These are phyloP conservation scores for Cantharis lateralis DNA, from an alignment of 2,888 invertebrate species.

Conservation along the genomic window DNA sequence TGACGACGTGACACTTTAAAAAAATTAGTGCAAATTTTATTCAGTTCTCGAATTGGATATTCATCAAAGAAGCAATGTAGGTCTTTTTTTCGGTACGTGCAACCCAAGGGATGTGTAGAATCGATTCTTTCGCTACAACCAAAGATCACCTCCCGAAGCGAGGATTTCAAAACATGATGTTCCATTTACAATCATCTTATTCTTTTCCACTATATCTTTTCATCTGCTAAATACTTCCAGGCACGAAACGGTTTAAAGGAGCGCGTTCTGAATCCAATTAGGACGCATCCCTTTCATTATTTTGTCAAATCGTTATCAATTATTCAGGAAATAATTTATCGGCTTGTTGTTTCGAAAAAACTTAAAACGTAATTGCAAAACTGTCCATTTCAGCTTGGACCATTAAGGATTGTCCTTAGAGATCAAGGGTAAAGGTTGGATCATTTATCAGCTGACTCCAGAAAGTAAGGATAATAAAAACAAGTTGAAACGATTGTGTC, in stretches of 20 bases:
- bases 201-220: conserved; percentile 40
- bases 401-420: neutral
- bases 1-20: neutral
- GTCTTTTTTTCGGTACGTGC: conserved; percentile 31
- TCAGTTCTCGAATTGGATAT: conserved; percentile 23
- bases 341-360: neutral
- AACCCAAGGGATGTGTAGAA: conserved; percentile 42
- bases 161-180: conserved; percentile 42
- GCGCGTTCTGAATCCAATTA: conserved; percentile 42
- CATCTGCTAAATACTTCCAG: conserved; percentile 39
- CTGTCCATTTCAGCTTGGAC: neutral
- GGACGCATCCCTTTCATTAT: conserved; percentile 40
- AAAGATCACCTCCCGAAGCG: conserved; percentile 41
- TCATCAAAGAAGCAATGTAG: conserved; percentile 18
- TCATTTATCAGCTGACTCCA: neutral
- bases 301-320: conserved; percentile 23
- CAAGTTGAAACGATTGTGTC: neutral
- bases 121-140: conserved; percentile 39
- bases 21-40: conserved; percentile 17
- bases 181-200: conserved; percentile 44
- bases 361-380: neutral
- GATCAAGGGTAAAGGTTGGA: neutral
- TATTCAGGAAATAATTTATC: neutral
- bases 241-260: conserved; percentile 37
- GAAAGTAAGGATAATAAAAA: neutral